Evolutionary conservation across 2,888 invertebrate genomes (phyloP).

Genomic region (Gortyna flavago): DNA sequence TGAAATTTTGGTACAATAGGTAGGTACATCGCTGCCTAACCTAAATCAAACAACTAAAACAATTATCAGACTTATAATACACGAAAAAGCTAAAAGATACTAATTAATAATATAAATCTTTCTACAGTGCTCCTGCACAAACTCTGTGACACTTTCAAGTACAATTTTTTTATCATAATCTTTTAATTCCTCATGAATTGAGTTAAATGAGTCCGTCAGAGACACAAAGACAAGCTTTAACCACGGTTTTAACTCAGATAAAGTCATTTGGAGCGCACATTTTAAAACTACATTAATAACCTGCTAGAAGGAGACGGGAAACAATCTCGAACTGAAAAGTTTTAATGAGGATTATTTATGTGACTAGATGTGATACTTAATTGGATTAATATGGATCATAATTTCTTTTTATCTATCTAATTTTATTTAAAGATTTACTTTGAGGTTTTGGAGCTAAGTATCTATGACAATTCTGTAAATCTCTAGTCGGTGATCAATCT

Average conservation of each 20-base stretch:
- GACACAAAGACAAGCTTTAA: slow-evolving; percentile 83
- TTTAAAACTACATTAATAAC: slow-evolving; percentile 88
- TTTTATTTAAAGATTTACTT: not conserved
- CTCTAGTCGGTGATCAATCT: not conserved
- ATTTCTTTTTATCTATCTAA: not conserved
- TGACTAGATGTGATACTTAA: slow-evolving; percentile 51
- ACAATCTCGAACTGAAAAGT: slow-evolving; percentile 80
- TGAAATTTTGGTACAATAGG: no score
- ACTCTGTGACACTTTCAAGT: slow-evolving; percentile 44
- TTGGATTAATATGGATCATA: slow-evolving; percentile 8
- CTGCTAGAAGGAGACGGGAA: slow-evolving; percentile 71
- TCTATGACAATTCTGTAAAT: not conserved
- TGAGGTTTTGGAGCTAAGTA: not conserved
- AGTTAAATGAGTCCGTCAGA: slow-evolving; percentile 81
- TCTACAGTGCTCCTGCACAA: slow-evolving; percentile 28
- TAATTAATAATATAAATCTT: not conserved
- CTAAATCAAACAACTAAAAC: no score
- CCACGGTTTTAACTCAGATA: slow-evolving; percentile 82
- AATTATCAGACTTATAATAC: not conserved
- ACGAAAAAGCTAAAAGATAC: not conserved
- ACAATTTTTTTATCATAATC: slow-evolving; percentile 52
- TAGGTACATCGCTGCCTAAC: not conserved
- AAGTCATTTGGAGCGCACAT: slow-evolving; percentile 85
- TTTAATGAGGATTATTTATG: slow-evolving; percentile 66
- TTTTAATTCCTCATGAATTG: slow-evolving; percentile 73